Evolutionary conservation across 2,113 vertebrate species (phyloP).

Genomic region (Sprattus sprattus): DNA sequence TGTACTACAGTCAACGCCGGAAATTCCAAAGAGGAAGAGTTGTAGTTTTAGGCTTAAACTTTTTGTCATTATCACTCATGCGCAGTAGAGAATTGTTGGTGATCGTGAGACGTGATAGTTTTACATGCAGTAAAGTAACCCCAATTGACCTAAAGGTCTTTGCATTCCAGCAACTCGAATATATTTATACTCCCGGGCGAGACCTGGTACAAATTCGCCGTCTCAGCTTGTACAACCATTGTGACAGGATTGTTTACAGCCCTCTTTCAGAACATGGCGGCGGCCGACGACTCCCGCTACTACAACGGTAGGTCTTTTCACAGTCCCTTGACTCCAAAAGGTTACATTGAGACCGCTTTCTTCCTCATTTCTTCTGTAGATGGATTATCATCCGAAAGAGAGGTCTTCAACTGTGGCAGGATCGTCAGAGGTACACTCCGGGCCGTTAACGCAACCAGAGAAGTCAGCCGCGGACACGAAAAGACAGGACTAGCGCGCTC

Average conservation of each 20-base stretch:
- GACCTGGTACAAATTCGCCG: neutral
- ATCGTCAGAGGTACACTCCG: constrained; percentile 55
- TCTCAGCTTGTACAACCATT: neutral
- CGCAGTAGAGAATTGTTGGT: constrained; percentile 1
- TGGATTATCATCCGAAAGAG: constrained; percentile 52
- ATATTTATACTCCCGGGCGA: neutral
- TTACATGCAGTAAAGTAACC: neutral
- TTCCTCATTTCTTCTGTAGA: constrained; percentile 31
- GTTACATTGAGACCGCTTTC: neutral
- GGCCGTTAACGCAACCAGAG: neutral
- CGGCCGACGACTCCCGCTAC: constrained; percentile 62
- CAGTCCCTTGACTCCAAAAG: neutral
- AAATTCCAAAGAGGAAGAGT: neutral
- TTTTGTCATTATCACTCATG: neutral
- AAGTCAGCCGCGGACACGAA: neutral
- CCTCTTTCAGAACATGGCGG: constrained; percentile 59
- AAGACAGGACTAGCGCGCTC: neutral
- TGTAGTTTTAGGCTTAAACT: neutral
- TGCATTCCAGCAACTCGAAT: neutral
- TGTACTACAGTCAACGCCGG: neutral
- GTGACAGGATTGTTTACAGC: constrained; percentile 21
- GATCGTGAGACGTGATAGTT: neutral
- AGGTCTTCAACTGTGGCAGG: constrained; percentile 55
- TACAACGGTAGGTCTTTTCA: constrained; percentile 64
- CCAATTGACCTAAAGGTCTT: neutral